These are phyloP conservation scores for Cololabis saira DNA, from an alignment of 2,113 vertebrate genomes.

Conservation along the genomic window DNA sequence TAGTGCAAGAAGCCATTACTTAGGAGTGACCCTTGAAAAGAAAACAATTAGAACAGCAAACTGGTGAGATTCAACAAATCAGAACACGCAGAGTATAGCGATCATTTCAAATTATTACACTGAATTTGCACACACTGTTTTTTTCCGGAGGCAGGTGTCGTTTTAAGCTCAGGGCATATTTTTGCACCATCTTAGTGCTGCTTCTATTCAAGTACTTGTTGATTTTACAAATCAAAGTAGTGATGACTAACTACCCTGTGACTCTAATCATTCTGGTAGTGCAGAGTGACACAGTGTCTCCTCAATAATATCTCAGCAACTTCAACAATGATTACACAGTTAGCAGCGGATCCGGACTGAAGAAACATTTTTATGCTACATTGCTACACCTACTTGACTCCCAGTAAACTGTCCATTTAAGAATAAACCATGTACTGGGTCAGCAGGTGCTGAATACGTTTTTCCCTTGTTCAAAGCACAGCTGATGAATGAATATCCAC, in stretches of 20 bases:
- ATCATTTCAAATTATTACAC: too few species aligned
- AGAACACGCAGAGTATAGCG: not conserved
- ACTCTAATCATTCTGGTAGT: conserved; percentile 2
- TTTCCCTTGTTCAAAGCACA: not conserved
- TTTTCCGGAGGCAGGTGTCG: not conserved
- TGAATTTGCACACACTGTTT: not conserved
- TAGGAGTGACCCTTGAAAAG: conserved; percentile 50
- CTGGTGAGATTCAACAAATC: conserved; percentile 10
- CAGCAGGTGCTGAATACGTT: conserved; percentile 16
- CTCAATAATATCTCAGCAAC: conserved; percentile 1
- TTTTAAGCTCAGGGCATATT: not conserved
- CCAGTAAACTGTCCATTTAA: conserved; percentile 40
- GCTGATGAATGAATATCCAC: conserved; percentile 7
- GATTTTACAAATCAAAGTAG: conserved; percentile 30
- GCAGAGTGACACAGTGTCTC: not conserved
- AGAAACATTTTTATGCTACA: too few species aligned
- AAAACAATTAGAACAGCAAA: conserved; percentile 34
- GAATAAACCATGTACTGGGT: conserved; percentile 14
- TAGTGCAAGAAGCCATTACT: conserved; percentile 48
- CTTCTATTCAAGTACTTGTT: conserved; percentile 13
- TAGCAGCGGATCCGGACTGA: not conserved
- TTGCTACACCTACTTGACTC: not conserved
- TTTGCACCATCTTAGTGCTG: not conserved
- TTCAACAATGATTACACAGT: not conserved
- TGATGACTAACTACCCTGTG: conserved; percentile 3